These are phyloP conservation scores for Macrobrachium nipponense DNA, from an alignment of 1,140 invertebrate genomes.

Conservation along the genomic window DNA sequence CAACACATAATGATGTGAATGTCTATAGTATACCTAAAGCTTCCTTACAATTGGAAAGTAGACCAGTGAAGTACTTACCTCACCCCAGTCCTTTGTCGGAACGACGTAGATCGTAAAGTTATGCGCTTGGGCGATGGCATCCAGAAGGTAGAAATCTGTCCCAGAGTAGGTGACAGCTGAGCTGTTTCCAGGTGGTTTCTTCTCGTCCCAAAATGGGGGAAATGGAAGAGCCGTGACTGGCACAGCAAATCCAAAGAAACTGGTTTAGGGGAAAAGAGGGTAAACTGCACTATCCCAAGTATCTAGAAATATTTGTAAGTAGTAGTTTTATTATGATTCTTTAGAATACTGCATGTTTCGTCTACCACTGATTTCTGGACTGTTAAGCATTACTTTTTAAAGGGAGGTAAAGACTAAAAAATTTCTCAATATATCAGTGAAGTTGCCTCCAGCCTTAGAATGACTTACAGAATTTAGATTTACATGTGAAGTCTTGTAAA, in stretches of 20 bases:
- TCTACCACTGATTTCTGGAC: too few species aligned
- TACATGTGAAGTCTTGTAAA: too few species aligned
- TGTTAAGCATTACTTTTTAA: too few species aligned
- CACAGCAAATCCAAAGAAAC: slow-evolving; percentile 21
- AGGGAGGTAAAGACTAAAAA: too few species aligned
- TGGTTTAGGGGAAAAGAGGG: neutral
- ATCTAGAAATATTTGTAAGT: neutral
- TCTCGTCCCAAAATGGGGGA: slow-evolving; percentile 34
- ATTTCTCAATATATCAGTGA: too few species aligned
- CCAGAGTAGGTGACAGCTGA: neutral
- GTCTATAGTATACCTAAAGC: neutral
- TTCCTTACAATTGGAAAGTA: neutral
- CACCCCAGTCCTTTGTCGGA: slow-evolving; percentile 23
- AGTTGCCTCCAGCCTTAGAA: too few species aligned
- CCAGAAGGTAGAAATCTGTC: slow-evolving; percentile 35
- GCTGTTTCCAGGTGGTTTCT: neutral
- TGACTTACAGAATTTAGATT: too few species aligned
- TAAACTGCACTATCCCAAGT: neutral
- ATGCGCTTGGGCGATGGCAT: slow-evolving; percentile 6
- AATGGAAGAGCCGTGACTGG: slow-evolving; percentile 40
- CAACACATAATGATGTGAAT: neutral
- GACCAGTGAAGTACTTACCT: slow-evolving; percentile 16
- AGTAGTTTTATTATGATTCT: neutral
- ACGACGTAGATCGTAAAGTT: slow-evolving; percentile 34
- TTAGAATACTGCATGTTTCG: too few species aligned